Evolutionary conservation across 2,113 vertebrate species (phyloP), one percentile per base, ranked within the genome.

Genomic region (Tetrao urogallus): DNA sequence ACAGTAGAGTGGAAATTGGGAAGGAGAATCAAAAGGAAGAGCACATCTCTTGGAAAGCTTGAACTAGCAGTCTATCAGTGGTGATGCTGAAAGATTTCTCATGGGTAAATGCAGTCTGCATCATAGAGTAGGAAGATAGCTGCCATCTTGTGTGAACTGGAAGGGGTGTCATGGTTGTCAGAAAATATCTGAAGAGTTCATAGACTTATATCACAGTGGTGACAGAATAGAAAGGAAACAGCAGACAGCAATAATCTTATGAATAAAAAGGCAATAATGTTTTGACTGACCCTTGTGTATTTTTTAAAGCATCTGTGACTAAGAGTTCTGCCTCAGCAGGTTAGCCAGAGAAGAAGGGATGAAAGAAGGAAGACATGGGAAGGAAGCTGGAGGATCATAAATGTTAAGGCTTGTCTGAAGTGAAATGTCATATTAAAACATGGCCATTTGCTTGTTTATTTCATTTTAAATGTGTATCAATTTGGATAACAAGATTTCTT

Each of bases 41-140:
- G 47, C 15, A 8, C 5, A 52, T 57, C 57, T 81, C 43, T 57
- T 64, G 61, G 36, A 40, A 14, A 87, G 34, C 38, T 40, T 69
- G 25, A 82, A 3, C 32, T 67, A 34, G 42, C 2, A 57, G 25
- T 7, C 22, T 52, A 0, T 45, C 16, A 11, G n/a, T 47, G 30
- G n/a, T 47, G 28, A 43, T 78, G 43, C 52, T 79, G 45, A 4
- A 82, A 20, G 16, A 65, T 57, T 86, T 71, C 67, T 85, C n/a
- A 40, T 2, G 38, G 34, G 6, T 27, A 50, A n/a, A 48, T 28
- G 11, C 1, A 28, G 13, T 22, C 27, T 50, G 42, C 69, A 38
- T 18, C 17, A 28, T n/a, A 1, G 6, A 61, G 6, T 11, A 65
- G 76, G 43, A 60, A 48, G 72, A 61, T 38, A 77, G 43, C 3